Evolutionary conservation across 2,113 vertebrate species (phyloP).

Genomic region (Peromyscus californicus): DNA sequence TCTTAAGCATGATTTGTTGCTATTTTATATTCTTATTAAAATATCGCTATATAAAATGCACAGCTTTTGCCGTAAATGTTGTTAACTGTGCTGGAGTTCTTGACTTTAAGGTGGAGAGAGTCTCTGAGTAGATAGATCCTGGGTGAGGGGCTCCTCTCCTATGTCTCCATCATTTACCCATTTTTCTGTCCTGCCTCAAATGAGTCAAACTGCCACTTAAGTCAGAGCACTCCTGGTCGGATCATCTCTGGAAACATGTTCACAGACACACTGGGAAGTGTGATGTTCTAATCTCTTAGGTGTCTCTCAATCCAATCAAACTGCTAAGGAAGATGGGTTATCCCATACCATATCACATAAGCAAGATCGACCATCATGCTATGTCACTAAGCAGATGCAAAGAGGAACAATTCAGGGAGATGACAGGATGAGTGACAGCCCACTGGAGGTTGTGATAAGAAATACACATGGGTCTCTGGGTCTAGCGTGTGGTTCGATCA

Average conservation of each 20-base stretch:
- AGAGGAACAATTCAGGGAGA: not conserved
- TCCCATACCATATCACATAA: not conserved
- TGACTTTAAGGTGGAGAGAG: not conserved
- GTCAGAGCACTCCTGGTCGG: not conserved
- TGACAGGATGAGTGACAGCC: not conserved
- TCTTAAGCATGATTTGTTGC: not conserved
- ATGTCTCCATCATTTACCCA: not conserved
- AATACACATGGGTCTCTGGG: not conserved
- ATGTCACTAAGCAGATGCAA: not conserved
- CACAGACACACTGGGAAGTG: not conserved
- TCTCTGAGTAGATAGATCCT: not conserved
- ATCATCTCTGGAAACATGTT: not conserved
- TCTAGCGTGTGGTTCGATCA: not conserved
- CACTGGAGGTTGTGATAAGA: not conserved
- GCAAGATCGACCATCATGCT: not conserved
- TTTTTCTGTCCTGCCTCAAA: not conserved
- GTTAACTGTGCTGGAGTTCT: not conserved
- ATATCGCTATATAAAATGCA: not conserved
- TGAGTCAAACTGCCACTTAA: not conserved
- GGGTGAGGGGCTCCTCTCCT: not conserved
- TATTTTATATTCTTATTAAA: not conserved
- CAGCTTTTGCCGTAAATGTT: not conserved
- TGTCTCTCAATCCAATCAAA: not conserved
- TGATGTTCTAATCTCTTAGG: not conserved
- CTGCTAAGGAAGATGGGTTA: not conserved